Conservation (phyloP, 2,113 vertebrate species). For the Daubentonia madagascariensis region DNA sequence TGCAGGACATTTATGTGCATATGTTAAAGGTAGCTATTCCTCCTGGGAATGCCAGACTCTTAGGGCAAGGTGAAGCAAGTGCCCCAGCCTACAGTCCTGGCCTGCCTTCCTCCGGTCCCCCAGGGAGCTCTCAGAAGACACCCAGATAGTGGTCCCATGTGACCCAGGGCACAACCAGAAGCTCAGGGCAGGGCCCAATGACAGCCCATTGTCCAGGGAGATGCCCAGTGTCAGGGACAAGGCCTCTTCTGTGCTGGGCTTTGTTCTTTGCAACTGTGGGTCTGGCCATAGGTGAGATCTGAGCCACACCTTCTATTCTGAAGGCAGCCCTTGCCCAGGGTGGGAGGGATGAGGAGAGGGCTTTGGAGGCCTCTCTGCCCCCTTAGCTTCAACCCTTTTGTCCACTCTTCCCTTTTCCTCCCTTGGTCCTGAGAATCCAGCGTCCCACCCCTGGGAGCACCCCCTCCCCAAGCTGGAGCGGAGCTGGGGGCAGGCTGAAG, state of each 20-base stretch:
- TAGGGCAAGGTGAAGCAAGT: neutral
- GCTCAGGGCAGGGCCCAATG: neutral
- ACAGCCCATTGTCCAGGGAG: accelerated
- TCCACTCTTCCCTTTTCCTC: neutral
- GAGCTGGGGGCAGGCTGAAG: neutral
- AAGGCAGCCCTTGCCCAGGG: neutral
- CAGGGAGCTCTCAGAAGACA: neutral
- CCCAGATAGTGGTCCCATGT: neutral
- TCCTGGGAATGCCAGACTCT: neutral
- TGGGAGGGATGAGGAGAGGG: neutral
- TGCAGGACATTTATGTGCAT: neutral
- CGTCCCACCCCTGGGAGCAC: neutral
- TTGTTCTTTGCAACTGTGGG: neutral
- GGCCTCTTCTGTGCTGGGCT: neutral
- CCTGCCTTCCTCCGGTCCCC: neutral
- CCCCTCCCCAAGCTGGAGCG: too few relatives aligned
- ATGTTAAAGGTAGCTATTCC: neutral
- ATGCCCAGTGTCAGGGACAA: accelerated
- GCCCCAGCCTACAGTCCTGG: neutral
- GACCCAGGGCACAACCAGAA: accelerated
- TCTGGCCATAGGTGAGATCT: neutral
- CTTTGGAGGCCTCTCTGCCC: neutral
- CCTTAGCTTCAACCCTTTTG: too few relatives aligned
- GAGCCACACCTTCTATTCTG: neutral
- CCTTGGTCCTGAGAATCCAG: neutral